Base-by-base conservation (phyloP, 2,797 vertebrate genomes). In the Crocidura indochinensis region DNA sequence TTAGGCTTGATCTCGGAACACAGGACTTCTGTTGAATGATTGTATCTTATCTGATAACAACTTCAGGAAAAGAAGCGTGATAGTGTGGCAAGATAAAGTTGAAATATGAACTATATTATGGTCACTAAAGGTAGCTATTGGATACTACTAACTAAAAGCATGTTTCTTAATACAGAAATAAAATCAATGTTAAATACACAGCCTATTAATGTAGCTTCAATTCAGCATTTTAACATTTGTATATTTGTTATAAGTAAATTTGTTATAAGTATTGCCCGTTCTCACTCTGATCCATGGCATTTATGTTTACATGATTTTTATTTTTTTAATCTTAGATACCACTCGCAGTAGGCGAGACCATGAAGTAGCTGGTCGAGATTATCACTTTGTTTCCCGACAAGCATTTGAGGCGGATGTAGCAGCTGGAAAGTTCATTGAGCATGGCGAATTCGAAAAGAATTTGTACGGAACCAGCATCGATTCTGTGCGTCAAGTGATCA, bases 391-490 rank as follows among this genome's bases (percentile, higher is more conserved):
- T 51, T 99, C 99, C 47, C 98, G 99, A 31, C 99, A 99, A 97
- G 98, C 97, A 0, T 99, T 99, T 91, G 99, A 99, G 93, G 97
- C 98, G 38, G 99, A 99, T 79, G 97, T 99, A 88, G 97, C 98
- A 62, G 98, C 98, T 95, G 99, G 99, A 64, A 99, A 99, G 96
- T 99, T 99, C 96, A 99, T 99, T 49, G 99, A 99, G 72, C 99
- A 98, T 1, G 99, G 99, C 1, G 99, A 99, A 96, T 99, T 99
- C 97, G 99, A 99, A 97, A 99, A 99, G 97, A 99, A 99, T 95
- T 98, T 99, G 8, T 99, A 99, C 7, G 99, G 99, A 93, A 99
- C 99, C 8, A 99, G 99, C 95, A 98, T 98, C 46, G 99, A 99
- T 97, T 99, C 99, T 0, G 99, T 99, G 95, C 98, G 99, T 75